phyloP scores from a whole-genome alignment of 1,140 invertebrate species.

The Ladona fulva region DNA sequence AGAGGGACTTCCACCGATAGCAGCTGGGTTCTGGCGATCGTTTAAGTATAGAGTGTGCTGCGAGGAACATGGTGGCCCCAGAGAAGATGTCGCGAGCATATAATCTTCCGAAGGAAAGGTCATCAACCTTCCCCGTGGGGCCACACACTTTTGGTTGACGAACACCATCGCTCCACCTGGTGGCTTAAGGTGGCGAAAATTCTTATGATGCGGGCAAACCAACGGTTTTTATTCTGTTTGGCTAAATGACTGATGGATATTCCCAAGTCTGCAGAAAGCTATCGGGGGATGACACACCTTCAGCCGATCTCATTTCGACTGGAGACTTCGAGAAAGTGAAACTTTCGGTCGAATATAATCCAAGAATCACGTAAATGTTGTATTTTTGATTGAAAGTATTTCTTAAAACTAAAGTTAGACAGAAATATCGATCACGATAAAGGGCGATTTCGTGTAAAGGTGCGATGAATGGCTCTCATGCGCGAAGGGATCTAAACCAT shows the following conservation, averaged over 20 bases:
- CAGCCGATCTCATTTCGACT: background rate
- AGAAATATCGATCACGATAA: too few species aligned
- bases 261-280: background rate
- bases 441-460: too few species aligned
- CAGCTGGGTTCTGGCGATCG: too few species aligned
- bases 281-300: background rate
- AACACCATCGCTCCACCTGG: background rate
- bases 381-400: too few species aligned
- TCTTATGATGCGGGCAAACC: background rate
- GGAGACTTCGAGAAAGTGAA: background rate
- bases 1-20: too few species aligned
- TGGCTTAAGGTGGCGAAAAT: background rate
- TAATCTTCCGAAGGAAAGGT: background rate
- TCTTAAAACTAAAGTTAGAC: too few species aligned
- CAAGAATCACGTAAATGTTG: too few species aligned
- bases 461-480: too few species aligned
- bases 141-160: background rate
- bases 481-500: too few species aligned
- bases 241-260: background rate
- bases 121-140: background rate
- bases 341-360: background rate
- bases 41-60: too few species aligned
- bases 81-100: background rate
- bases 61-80: too few species aligned
- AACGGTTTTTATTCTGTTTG: constrained; percentile 10